These are phyloP conservation scores for Nemotelus pantherinus DNA, from an alignment of 2,888 invertebrate genomes.

Conservation along the genomic window DNA sequence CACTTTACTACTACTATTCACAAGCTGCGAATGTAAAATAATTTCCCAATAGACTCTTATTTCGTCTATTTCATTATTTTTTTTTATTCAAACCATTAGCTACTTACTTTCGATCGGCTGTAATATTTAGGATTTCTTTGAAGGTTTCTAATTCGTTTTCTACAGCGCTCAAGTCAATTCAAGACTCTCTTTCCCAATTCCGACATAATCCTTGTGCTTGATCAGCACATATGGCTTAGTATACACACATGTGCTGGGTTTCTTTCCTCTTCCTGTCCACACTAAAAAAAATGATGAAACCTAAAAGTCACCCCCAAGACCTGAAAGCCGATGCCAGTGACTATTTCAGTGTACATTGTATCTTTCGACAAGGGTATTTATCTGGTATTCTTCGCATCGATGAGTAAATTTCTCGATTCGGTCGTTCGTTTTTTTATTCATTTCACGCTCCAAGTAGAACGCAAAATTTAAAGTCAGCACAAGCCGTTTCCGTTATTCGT, in stretches of 20 bases:
- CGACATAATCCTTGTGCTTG: neutral
- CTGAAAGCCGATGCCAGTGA: neutral
- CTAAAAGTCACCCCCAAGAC: neutral
- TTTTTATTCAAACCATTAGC: too few relatives aligned
- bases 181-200: neutral
- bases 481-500: neutral
- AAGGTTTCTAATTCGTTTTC: neutral
- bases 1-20: too few relatives aligned
- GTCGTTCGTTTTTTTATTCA: conserved; percentile 16
- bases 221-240: neutral
- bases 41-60: too few relatives aligned
- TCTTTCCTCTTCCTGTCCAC: neutral
- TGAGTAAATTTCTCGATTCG: conserved; percentile 11
- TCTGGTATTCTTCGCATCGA: conserved; percentile 17
- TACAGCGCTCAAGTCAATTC: neutral
- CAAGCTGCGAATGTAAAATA: too few relatives aligned
- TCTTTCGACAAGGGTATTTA: conserved; percentile 8
- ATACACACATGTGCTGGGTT: neutral
- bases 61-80: too few relatives aligned
- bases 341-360: neutral
- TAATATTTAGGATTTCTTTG: conserved; percentile 14
- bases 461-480: conserved; percentile 25
- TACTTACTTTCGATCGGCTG: neutral
- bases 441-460: conserved; percentile 25
- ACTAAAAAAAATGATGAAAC: neutral